Conservation (phyloP, 2,888 invertebrate genomes). For the Melinopterus prodromus region DNA sequence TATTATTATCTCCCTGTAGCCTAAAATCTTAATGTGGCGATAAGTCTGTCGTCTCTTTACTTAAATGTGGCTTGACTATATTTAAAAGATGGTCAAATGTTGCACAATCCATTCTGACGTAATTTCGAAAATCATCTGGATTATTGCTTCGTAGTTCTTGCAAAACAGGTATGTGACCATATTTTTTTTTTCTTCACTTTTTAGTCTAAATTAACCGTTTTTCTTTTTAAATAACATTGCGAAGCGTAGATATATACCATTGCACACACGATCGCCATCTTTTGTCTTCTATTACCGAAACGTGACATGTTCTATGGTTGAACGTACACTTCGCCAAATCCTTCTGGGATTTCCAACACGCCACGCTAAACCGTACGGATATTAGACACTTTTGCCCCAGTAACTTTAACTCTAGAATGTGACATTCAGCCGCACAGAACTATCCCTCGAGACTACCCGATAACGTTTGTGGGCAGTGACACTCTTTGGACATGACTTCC, state of each 20-base stretch:
- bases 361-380: too few species aligned
- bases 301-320: too few species aligned
- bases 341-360: too few species aligned
- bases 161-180: neutral
- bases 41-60: neutral
- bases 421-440: too few species aligned
- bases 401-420: too few species aligned
- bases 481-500: constrained; percentile 4
- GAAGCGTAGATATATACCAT: too few species aligned
- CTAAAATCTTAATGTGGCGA: constrained; percentile 9
- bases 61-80: neutral
- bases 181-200: neutral
- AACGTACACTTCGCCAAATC: too few species aligned
- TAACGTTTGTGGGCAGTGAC: neutral
- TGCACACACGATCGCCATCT: too few species aligned
- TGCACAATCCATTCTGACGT: constrained; percentile 11
- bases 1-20: constrained; percentile 22
- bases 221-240: too few species aligned
- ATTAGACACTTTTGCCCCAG: too few species aligned
- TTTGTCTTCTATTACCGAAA: too few species aligned
- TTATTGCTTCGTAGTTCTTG: constrained; percentile 21
- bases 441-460: too few species aligned
- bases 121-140: constrained; percentile 28
- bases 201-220: neutral
- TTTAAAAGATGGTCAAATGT: neutral